These are phyloP conservation scores for Columba guinea DNA, from an alignment of 2,797 vertebrate species.

Conservation along the genomic window DNA sequence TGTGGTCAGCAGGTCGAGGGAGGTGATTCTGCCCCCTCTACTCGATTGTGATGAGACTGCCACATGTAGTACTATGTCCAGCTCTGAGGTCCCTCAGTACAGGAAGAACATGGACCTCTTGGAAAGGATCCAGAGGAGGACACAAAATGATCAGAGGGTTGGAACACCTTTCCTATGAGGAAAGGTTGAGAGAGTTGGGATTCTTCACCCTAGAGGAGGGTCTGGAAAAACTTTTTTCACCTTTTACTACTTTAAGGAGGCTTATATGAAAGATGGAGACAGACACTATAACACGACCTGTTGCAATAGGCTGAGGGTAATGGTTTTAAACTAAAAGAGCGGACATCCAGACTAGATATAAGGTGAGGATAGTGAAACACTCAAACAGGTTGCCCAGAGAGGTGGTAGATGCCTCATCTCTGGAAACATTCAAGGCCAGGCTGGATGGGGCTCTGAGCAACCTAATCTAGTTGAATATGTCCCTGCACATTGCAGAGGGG, in stretches of 20 bases:
- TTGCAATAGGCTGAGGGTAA: not conserved
- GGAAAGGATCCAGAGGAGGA: not conserved
- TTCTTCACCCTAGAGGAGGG: not conserved
- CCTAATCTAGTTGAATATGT: not conserved
- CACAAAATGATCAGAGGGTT: not conserved
- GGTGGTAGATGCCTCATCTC: not conserved
- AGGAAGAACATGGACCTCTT: not conserved
- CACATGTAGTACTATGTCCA: too few species aligned
- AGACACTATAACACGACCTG: not conserved
- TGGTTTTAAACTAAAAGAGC: not conserved
- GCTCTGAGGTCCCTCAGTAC: accelerated
- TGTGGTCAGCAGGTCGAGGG: too few species aligned
- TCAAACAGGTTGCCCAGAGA: not conserved
- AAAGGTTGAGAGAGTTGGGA: not conserved
- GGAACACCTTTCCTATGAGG: not conserved
- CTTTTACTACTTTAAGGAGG: not conserved
- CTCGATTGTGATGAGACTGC: too few species aligned
- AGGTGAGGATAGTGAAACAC: not conserved
- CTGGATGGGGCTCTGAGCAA: not conserved
- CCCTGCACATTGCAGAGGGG: accelerated
- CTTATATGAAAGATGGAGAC: not conserved
- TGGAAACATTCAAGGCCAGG: not conserved
- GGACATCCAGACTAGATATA: not conserved
- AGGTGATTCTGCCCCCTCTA: not conserved
- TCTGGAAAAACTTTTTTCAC: accelerated